Conservation (phyloP, 2,797 vertebrate genomes). For the Scolopax bukidnonensis region DNA sequence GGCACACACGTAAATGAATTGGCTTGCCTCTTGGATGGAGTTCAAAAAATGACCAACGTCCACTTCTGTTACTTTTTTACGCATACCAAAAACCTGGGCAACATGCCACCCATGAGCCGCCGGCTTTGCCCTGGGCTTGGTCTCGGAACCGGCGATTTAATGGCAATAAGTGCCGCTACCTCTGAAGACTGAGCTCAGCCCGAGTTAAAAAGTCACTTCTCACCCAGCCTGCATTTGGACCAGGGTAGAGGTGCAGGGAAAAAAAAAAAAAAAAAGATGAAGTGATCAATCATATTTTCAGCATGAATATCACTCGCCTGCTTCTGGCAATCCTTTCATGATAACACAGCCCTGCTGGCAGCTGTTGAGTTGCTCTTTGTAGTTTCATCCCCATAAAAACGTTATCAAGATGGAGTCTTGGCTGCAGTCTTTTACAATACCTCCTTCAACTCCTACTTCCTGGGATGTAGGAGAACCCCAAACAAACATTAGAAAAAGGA, state of each 20-base stretch:
- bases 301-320: neutral
- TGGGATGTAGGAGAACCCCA: slow-evolving; percentile 5
- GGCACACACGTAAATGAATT: neutral
- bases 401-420: slow-evolving; percentile 52
- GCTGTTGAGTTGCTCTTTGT: slow-evolving; percentile 24
- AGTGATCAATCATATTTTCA: slow-evolving; percentile 49
- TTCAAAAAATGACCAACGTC: neutral
- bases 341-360: neutral
- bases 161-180: neutral
- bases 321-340: neutral
- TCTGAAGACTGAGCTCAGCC: neutral
- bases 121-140: neutral
- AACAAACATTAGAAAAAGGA: slow-evolving; percentile 16
- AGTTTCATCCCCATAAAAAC: slow-evolving; percentile 48
- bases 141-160: neutral
- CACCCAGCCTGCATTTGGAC: neutral
- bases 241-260: neutral
- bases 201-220: neutral
- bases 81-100: neutral
- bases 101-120: neutral
- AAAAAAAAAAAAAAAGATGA: neutral
- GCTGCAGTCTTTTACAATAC: slow-evolving; percentile 16
- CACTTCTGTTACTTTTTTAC: neutral
- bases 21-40: neutral
- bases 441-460: neutral